phyloP scores from a whole-genome alignment of 2,888 invertebrate species.

The Microplitis manilae region DNA sequence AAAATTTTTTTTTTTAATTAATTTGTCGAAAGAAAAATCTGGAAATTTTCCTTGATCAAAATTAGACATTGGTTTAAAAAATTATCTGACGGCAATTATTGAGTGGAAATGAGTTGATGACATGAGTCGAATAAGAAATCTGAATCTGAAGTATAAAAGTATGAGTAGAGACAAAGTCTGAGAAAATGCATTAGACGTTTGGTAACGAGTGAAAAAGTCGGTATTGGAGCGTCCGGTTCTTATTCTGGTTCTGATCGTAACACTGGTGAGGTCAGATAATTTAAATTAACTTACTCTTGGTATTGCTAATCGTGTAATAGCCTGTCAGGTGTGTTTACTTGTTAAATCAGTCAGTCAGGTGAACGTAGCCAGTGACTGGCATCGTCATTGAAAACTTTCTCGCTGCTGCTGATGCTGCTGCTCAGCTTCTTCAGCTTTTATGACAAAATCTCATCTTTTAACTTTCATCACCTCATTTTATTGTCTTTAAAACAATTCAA shows the following conservation, averaged over 20 bases:
- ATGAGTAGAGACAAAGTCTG: conserved; percentile 35
- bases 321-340: conserved; percentile 37
- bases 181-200: not conserved
- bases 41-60: too few relatives aligned
- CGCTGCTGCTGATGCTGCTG: conserved; percentile 15
- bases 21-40: too few relatives aligned
- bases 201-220: not conserved
- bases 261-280: conserved; percentile 36
- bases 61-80: too few relatives aligned
- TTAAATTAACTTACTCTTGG: conserved; percentile 36
- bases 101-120: too few relatives aligned
- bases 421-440: conserved; percentile 23
- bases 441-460: conserved; percentile 19
- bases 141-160: too few relatives aligned
- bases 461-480: conserved; percentile 14
- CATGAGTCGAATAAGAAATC: too few relatives aligned
- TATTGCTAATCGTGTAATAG: conserved; percentile 43
- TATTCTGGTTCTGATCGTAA: not conserved
- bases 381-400: conserved; percentile 39
- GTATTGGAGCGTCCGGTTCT: not conserved
- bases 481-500: not conserved
- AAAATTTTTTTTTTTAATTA: too few relatives aligned
- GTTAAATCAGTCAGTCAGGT: conserved; percentile 30
- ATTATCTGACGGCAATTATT: too few relatives aligned
- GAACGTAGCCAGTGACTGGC: conserved; percentile 26